Base-by-base conservation (phyloP, 2,113 vertebrate species). In the Myotis brandtii region DNA sequence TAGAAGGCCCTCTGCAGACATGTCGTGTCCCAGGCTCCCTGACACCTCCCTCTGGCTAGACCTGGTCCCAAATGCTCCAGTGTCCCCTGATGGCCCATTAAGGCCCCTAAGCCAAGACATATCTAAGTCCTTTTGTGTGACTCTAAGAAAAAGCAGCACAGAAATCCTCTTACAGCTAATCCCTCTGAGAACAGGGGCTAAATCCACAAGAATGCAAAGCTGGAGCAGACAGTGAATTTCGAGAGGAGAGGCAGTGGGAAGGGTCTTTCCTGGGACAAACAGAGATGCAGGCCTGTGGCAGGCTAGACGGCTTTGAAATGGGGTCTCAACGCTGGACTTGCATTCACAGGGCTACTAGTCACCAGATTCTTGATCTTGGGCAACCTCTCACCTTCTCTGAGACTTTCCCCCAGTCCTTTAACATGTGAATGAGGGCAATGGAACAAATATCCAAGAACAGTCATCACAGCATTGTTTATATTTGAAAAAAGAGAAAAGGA, bases 131-230 rank as follows among this genome's bases (percentile, higher is more conserved):
- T 96, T 97, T 96, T 97, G 95, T 96, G 89, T 70, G 73, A 96
- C 94, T 97, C 86, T 93, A 79, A 48, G 77, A 94, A 94, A 97
- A 97, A 97, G 93, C 94, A 70, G 82, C 84, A 89, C 32, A 93
- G 83, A 97, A 97, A 97, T 97, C 97, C 95, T 97, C 97, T 97
- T 97, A 97, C 9, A 48, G 95, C 48, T 96, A 97, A 97, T 97
- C 97, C 95, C 82, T 94, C 79, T 95, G 93, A 97, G 97, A 95
- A 97, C 72, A 97, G 86, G 94, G 73, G 77, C 92, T 94, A 90
- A 91, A 84, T 92, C 88, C 83, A 91, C 83, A 93, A 94, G 93
- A 93, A 59, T 30, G 50, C 23, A 59, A 87, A 86, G 50, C 73
- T 23, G 27, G 64, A 93, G 66, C 89, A 92, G 66, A 75, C n/a